Evolutionary conservation across 2,888 invertebrate species (phyloP).

Genomic region (Brachypalpus laphriformis): DNA sequence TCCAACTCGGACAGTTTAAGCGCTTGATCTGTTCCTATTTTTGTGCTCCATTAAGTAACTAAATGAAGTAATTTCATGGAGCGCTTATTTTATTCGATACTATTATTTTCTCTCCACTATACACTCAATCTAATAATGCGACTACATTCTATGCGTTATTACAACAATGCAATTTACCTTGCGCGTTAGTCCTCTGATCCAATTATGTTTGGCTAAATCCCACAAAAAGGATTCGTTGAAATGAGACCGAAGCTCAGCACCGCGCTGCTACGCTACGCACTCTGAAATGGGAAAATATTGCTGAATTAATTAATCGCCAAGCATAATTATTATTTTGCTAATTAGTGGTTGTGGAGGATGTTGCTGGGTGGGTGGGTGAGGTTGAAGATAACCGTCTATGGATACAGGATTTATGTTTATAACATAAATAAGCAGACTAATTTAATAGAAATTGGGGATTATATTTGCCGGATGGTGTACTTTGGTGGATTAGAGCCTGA

Average conservation of each 20-base stretch:
- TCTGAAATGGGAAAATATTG: conserved; percentile 70
- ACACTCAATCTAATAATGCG: neutral
- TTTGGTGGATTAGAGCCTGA: conserved; percentile 65
- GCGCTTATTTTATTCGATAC: conserved; percentile 12
- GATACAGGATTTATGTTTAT: conserved; percentile 48
- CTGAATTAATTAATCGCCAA: conserved; percentile 67
- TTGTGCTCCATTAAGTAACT: conserved; percentile 30
- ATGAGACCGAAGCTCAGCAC: conserved; percentile 19
- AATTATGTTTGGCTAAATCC: conserved; percentile 57
- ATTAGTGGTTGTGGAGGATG: conserved; percentile 39
- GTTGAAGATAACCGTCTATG: conserved; percentile 48
- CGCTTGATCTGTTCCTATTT: conserved; percentile 45
- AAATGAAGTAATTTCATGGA: conserved; percentile 53
- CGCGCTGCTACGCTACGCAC: conserved; percentile 19
- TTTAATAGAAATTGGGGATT: conserved; percentile 72
- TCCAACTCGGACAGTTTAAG: neutral
- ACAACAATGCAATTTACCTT: conserved; percentile 62
- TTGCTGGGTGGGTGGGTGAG: neutral
- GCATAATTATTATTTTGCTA: conserved; percentile 66
- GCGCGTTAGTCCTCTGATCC: conserved; percentile 45
- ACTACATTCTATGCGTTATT: conserved; percentile 13
- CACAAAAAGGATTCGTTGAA: conserved; percentile 44
- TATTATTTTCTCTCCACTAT: neutral
- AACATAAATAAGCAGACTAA: conserved; percentile 66
- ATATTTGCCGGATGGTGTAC: conserved; percentile 50